These are phyloP conservation scores for Lipotes vexillifer DNA, from an alignment of 2,113 vertebrate genomes.

Conservation along the genomic window DNA sequence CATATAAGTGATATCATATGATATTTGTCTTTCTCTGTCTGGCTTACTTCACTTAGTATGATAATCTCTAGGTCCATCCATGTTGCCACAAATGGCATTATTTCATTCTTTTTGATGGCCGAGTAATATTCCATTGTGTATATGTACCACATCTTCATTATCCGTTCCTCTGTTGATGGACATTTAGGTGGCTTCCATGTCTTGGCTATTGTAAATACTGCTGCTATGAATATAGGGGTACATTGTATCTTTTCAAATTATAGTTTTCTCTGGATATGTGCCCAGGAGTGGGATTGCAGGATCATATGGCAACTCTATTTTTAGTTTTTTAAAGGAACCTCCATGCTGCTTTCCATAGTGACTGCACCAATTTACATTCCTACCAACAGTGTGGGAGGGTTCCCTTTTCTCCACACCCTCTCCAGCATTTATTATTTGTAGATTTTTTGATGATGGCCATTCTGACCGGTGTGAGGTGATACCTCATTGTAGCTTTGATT, in stretches of 20 bases:
- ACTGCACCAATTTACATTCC: background rate
- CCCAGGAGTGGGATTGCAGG: background rate
- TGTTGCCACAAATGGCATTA: too few relatives aligned
- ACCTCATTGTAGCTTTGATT: background rate
- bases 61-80: too few relatives aligned
- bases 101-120: too few relatives aligned
- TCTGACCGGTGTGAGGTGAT: background rate
- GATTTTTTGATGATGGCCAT: background rate
- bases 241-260: background rate
- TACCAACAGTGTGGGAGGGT: background rate
- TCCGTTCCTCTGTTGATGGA: background rate
- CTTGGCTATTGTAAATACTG: background rate
- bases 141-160: background rate
- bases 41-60: too few relatives aligned
- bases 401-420: background rate
- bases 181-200: background rate
- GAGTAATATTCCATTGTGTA: background rate
- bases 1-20: background rate
- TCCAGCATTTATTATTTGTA: background rate
- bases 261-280: background rate
- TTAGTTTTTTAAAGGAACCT: background rate
- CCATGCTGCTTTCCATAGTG: background rate
- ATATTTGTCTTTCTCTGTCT: background rate
- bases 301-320: background rate
- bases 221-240: background rate